These are phyloP conservation scores for Eupithecia exiguata DNA, from an alignment of 2,888 invertebrate genomes.

Conservation along the genomic window DNA sequence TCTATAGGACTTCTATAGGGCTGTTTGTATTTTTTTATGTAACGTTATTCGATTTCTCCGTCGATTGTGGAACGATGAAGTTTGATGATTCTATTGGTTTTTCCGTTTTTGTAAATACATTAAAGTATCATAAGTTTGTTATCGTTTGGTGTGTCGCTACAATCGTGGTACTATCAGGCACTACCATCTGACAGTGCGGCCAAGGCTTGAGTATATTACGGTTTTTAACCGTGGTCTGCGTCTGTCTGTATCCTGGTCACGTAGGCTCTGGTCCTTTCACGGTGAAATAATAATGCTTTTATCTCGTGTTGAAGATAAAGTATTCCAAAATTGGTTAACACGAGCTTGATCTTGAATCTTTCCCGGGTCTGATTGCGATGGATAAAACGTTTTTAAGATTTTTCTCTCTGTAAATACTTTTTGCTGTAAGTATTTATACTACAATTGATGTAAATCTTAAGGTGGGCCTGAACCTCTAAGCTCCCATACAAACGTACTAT, in stretches of 20 bases:
- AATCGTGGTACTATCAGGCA: not conserved
- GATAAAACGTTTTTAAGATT: not conserved
- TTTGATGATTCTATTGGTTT: not conserved
- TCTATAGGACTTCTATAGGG: too few relatives aligned
- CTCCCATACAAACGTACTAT: too few relatives aligned
- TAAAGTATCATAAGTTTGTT: not conserved
- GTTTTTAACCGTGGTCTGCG: not conserved
- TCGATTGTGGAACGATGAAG: not conserved
- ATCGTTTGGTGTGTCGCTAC: not conserved
- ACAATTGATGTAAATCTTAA: too few relatives aligned
- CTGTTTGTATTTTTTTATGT: not conserved
- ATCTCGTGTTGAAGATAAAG: constrained; percentile 3
- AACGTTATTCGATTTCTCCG: not conserved
- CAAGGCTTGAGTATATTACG: not conserved
- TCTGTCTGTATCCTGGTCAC: constrained; percentile 3
- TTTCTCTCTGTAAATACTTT: not conserved
- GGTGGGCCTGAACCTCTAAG: too few relatives aligned
- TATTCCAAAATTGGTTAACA: constrained; percentile 6
- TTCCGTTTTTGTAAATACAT: not conserved
- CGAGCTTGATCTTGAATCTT: not conserved
- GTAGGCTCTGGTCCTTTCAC: constrained; percentile 5
- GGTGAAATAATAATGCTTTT: constrained; percentile 12
- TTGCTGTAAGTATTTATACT: not conserved
- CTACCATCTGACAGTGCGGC: not conserved
- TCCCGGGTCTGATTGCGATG: not conserved